phyloP scores from a whole-genome alignment of 2,888 invertebrate species.

The Bellardia bayeri region DNA sequence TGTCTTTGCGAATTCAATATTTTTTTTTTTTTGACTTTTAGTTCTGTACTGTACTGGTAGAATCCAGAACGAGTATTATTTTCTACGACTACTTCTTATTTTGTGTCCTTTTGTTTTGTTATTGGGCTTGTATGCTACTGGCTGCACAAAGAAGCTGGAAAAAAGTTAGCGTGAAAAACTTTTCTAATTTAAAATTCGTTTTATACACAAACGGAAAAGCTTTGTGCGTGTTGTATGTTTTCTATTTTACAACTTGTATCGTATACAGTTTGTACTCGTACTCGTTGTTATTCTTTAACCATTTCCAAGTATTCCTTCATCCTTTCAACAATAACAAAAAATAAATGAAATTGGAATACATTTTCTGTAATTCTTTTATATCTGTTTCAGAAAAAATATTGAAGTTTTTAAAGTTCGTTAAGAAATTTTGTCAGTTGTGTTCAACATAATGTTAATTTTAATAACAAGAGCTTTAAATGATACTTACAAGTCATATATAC shows the following conservation, averaged over 20 bases:
- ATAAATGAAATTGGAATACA: slow-evolving; percentile 51
- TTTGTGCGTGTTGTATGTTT: slow-evolving; percentile 57
- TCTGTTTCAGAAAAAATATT: slow-evolving; percentile 29
- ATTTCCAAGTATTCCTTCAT: slow-evolving; percentile 36
- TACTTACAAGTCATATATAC: neutral
- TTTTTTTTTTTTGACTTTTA: slow-evolving; percentile 4
- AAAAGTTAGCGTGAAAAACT: slow-evolving; percentile 69
- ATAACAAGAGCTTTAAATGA: neutral
- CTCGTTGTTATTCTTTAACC: slow-evolving; percentile 36
- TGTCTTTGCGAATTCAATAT: slow-evolving; percentile 8
- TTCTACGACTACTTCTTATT: slow-evolving; percentile 64
- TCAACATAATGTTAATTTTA: slow-evolving; percentile 14
- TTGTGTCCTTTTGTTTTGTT: slow-evolving; percentile 62
- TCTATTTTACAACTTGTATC: slow-evolving; percentile 16
- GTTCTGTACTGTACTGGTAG: neutral
- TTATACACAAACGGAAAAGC: slow-evolving; percentile 61
- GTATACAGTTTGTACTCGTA: slow-evolving; percentile 24
- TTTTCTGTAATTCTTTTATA: slow-evolving; percentile 38
- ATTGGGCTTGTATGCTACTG: slow-evolving; percentile 47
- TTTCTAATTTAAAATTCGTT: slow-evolving; percentile 70
- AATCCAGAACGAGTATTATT: slow-evolving; percentile 38
- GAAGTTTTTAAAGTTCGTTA: slow-evolving; percentile 30
- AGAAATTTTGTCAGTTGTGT: slow-evolving; percentile 29
- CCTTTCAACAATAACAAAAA: slow-evolving; percentile 3
- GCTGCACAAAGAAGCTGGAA: slow-evolving; percentile 38